A percentile compares a stretch with the other conserved stretches of the same genome.
Evolutionary conservation across 2,888 invertebrate genomes (phyloP).

Genomic region (Eurois occulta): DNA sequence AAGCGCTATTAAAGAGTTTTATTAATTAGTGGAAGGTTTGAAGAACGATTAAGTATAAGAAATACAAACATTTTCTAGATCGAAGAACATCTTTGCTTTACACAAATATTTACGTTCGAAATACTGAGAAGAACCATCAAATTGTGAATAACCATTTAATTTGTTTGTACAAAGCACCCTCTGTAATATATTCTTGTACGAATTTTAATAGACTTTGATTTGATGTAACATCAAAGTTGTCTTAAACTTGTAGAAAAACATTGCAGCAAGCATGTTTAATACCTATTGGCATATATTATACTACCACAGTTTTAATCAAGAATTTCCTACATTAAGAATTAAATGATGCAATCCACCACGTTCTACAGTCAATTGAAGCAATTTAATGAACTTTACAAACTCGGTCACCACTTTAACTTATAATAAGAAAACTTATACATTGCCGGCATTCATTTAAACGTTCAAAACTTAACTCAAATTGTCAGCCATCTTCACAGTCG

Average conservation of each 20-base stretch:
- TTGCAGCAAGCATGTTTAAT: neutral
- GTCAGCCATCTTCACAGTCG: conserved; percentile 30
- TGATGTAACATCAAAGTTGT: conserved; percentile 10
- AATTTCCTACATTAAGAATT: conserved; percentile 41
- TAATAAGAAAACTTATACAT: conserved; percentile 68
- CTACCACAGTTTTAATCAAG: conserved; percentile 14
- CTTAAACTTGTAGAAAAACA: neutral
- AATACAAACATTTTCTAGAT: conserved; percentile 54
- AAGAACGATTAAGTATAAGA: conserved; percentile 50
- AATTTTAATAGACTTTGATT: neutral
- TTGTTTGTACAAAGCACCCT: conserved; percentile 11
- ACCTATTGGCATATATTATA: neutral
- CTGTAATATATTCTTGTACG: conserved; percentile 1
- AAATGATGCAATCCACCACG: conserved; percentile 55
- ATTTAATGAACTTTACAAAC: conserved; percentile 64
- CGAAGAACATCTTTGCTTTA: conserved; percentile 32
- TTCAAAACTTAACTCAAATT: conserved; percentile 44
- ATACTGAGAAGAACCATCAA: conserved; percentile 35
- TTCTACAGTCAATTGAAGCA: conserved; percentile 57
- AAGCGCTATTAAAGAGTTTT: conserved; percentile 59
- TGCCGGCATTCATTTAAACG: conserved; percentile 50
- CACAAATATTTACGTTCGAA: conserved; percentile 38
- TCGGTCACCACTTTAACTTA: conserved; percentile 62
- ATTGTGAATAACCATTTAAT: conserved; percentile 20
- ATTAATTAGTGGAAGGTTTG: conserved; percentile 61